Evolutionary conservation across 64 coral and sea anemone genomes (phyloP), one percentile per base, ranked within the genome.

Genomic region (Pocillopora verrucosa): DNA sequence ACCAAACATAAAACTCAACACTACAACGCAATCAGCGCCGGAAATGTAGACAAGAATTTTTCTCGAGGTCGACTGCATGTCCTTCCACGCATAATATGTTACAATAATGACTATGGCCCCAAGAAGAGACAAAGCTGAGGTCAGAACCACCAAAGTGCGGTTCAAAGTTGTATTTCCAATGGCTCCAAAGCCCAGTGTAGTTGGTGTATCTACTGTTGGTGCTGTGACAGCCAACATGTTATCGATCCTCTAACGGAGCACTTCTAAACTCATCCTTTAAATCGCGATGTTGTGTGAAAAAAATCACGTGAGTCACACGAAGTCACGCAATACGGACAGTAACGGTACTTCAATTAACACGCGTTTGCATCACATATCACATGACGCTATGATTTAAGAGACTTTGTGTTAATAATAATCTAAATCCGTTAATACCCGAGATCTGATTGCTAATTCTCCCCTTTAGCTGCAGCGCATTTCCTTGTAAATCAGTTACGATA

Each of bases 31-130:
- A 61, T 98, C 92, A 22, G 92, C 92, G 26, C 94, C 87, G 1
- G 95, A 98, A 17, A 98, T 98, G 63, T 87, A 98, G 16, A 94
- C 89, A 3, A 98, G 86, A 35, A 94, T 98, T 62, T 78, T 88
- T 37, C 92, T 78, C 4, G 92, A 83, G 10, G 89, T 86, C 11
- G 92, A 89, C 56, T 88, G 83, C 2, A 94, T 91, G 25, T 98
- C 95, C 89, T 72, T 90, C 95, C 95, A 98, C 70, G 57, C 36
- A 63, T 92, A 75, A 72, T 98, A 98, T 1, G 96, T 94, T 1
- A 92, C 9, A 45, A 98, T 82, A 19, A 94, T 98, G 9, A 89
- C 68, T 11, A 79, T 24, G 4, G 96, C 87, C 12, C 96, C 96
- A 22, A 98, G 60, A 61, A 94, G 62, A 14, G 96, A 94, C 12